Evolutionary conservation across 2,797 vertebrate genomes (phyloP).

Genomic region (Luscinia megarhynchos): DNA sequence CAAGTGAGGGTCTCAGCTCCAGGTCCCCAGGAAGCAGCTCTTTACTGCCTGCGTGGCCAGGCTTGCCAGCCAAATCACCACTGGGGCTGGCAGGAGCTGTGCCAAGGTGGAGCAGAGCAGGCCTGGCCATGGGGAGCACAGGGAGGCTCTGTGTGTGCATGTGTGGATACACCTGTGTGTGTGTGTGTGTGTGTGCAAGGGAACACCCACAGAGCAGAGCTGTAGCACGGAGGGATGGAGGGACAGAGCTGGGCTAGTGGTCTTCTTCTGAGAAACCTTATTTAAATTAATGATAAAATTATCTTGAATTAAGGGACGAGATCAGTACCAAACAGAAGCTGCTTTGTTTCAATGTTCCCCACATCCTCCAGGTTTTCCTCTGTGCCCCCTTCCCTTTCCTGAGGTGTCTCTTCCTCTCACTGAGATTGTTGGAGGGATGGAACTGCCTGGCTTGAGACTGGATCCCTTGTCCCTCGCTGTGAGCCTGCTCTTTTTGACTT

Average conservation of each 20-base stretch:
- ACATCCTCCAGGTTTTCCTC: constrained; percentile 9
- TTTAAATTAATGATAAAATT: constrained; percentile 58
- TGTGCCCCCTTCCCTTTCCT: neutral
- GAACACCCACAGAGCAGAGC: accelerated
- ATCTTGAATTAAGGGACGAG: constrained; percentile 39
- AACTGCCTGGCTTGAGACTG: neutral
- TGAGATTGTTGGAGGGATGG: neutral
- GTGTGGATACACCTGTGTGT: too few relatives aligned
- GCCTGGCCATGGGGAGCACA: too few relatives aligned
- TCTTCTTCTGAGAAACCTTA: neutral
- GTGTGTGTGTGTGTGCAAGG: neutral
- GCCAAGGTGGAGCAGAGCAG: neutral
- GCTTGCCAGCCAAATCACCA: accelerated
- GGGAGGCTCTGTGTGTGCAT: neutral
- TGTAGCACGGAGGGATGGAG: neutral
- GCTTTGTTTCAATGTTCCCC: constrained; percentile 29
- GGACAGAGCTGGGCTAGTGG: neutral
- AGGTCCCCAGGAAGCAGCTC: neutral
- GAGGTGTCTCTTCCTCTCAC: neutral
- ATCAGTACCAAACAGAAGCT: constrained; percentile 36
- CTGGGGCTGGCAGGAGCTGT: neutral
- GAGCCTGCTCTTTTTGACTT: neutral
- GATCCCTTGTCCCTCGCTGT: neutral
- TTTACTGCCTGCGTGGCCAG: accelerated
- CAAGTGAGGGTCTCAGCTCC: accelerated